phyloP scores from a whole-genome alignment of 1,140 invertebrate genomes.

The Drosophila sproati region DNA sequence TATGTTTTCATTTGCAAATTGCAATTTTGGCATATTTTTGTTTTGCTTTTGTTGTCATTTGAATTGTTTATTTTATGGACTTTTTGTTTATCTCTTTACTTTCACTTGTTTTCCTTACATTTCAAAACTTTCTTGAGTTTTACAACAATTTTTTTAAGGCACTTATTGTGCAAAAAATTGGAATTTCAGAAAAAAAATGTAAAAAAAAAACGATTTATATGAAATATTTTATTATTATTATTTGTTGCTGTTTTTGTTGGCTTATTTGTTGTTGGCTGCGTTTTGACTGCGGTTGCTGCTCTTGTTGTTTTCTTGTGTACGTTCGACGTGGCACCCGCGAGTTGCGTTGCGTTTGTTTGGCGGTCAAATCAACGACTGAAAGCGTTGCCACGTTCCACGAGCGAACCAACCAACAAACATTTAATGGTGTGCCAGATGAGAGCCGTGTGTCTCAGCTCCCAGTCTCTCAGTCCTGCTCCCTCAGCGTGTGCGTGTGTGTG shows the following conservation, averaged over 20 bases:
- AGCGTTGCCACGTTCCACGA: slow-evolving; percentile 43
- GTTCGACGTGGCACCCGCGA: slow-evolving; percentile 42
- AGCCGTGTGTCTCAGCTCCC: slow-evolving; percentile 7
- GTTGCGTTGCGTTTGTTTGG: slow-evolving; percentile 76
- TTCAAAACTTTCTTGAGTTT: slow-evolving; percentile 1
- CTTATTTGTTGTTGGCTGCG: slow-evolving; percentile 23
- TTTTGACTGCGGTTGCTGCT: slow-evolving; percentile 44
- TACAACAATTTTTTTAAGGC: slow-evolving; percentile 27
- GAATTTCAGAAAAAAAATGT: slow-evolving; percentile 47
- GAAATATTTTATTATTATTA: slow-evolving; percentile 25
- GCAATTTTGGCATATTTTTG: slow-evolving; percentile 15
- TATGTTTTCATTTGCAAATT: slow-evolving; percentile 18
- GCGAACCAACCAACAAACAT: slow-evolving; percentile 26
- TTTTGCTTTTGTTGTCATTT: neutral
- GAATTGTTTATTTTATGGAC: neutral
- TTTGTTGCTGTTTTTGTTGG: slow-evolving; percentile 13
- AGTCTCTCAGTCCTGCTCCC: slow-evolving; percentile 1
- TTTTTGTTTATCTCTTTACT: slow-evolving; percentile 17
- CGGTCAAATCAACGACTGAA: slow-evolving; percentile 80
- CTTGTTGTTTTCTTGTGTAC: slow-evolving; percentile 25
- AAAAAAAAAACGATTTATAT: slow-evolving; percentile 39
- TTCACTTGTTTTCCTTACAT: slow-evolving; percentile 17
- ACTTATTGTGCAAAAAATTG: slow-evolving; percentile 38
- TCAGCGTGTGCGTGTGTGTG: neutral
- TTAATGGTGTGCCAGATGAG: slow-evolving; percentile 47